These are phyloP conservation scores for Drosophila santomea DNA, from an alignment of 1,140 invertebrate species.

Conservation along the genomic window DNA sequence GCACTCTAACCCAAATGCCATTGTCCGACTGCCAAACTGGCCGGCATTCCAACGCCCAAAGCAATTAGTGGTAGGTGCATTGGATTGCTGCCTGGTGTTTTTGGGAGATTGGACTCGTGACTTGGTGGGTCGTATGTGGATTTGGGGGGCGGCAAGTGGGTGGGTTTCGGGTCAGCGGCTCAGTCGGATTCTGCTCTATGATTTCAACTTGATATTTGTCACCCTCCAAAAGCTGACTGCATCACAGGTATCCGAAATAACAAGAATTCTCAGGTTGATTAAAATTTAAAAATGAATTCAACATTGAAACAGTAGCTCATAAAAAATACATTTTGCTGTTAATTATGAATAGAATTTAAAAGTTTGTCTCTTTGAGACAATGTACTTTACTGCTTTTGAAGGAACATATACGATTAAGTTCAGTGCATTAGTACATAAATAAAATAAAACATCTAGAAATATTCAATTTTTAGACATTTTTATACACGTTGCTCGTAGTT, in stretches of 20 bases:
- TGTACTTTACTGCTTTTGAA: too few species aligned
- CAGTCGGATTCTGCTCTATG: background rate
- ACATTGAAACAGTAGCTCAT: too few species aligned
- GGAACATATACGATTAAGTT: too few species aligned
- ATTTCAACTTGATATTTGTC: background rate
- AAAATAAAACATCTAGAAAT: too few species aligned
- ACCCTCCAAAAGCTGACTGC: background rate
- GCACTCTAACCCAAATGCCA: conserved; percentile 32
- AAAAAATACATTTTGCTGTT: too few species aligned
- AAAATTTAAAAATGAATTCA: too few species aligned
- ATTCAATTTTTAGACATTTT: too few species aligned
- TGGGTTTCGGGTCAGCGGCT: background rate
- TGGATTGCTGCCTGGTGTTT: conserved; percentile 29
- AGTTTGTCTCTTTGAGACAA: too few species aligned
- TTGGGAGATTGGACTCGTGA: conserved; percentile 8
- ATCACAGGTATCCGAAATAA: background rate
- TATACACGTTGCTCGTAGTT: too few species aligned
- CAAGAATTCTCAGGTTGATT: background rate
- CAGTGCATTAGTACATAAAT: too few species aligned
- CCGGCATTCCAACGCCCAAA: conserved; percentile 37
- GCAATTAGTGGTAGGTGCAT: conserved; percentile 39
- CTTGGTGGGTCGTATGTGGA: background rate
- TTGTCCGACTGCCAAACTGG: conserved; percentile 34
- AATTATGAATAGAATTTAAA: too few species aligned
- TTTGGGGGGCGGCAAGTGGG: background rate